Evolutionary conservation across 2,797 vertebrate genomes (phyloP).

Genomic region (Falco berigora): DNA sequence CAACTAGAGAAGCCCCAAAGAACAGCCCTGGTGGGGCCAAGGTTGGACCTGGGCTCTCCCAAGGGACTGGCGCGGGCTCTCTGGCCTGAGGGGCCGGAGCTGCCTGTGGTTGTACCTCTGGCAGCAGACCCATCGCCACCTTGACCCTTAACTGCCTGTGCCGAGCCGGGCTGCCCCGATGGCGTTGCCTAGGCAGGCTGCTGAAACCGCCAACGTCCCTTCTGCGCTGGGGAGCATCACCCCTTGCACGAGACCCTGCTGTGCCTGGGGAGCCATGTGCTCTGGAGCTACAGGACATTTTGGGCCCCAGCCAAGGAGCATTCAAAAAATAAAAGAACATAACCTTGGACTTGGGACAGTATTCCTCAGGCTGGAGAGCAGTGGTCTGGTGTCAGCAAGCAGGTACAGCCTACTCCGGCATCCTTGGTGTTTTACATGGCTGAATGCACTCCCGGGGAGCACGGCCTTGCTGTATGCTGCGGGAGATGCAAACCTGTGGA

Average conservation of each 20-base stretch:
- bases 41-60: not conserved
- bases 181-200: not conserved
- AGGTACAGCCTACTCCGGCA: not conserved
- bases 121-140: not conserved
- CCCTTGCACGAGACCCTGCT: not conserved
- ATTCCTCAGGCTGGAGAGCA: not conserved
- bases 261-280: not conserved
- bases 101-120: not conserved
- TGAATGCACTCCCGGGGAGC: not conserved
- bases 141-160: not conserved
- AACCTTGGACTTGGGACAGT: not conserved
- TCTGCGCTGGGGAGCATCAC: not conserved
- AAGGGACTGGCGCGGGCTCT: fast-evolving
- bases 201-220: not conserved
- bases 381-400: not conserved
- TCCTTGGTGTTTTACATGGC: not conserved
- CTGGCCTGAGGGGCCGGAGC: not conserved
- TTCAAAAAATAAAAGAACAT: not conserved
- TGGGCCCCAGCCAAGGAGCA: not conserved
- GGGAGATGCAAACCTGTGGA: not conserved
- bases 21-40: not conserved
- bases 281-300: not conserved
- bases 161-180: not conserved
- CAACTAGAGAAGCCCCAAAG: not conserved
- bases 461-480: not conserved